Evolutionary conservation across 2,797 vertebrate genomes (phyloP).

Genomic region (Heliangelus exortis): DNA sequence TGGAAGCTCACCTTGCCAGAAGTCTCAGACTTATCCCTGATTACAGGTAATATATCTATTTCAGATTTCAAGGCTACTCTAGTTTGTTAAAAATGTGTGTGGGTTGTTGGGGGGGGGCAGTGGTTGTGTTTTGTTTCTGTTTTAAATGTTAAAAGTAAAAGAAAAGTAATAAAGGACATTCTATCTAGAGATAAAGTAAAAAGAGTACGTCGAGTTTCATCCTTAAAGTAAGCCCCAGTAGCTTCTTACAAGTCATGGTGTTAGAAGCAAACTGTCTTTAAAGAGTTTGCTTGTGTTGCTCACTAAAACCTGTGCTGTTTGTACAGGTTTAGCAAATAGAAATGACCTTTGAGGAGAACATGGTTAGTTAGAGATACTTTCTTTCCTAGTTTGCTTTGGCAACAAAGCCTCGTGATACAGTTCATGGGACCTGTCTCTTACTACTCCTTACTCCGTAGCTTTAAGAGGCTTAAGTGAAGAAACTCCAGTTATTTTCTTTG

Average conservation of each 20-base stretch:
- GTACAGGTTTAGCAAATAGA: not conserved
- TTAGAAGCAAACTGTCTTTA: not conserved
- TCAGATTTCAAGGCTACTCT: not conserved
- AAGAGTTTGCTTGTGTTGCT: not conserved
- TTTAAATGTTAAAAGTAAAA: not conserved
- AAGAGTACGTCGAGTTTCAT: not conserved
- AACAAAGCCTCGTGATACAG: not conserved
- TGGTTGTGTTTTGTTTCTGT: not conserved
- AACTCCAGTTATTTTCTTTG: not conserved
- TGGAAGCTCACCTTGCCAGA: slow-evolving; percentile 75
- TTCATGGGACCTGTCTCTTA: not conserved
- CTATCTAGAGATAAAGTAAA: not conserved
- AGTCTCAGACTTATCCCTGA: slow-evolving; percentile 74
- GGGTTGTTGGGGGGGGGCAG: too few species aligned
- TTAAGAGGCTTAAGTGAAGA: not conserved
- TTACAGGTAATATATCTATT: slow-evolving; percentile 83
- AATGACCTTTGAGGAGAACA: not conserved
- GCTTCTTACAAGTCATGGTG: not conserved
- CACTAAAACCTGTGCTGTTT: not conserved
- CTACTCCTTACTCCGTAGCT: not conserved
- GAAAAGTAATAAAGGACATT: not conserved
- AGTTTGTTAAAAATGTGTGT: not conserved
- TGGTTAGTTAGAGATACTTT: not conserved
- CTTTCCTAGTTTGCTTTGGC: not conserved
- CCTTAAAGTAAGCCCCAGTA: not conserved